Base-by-base conservation (phyloP, 1,140 invertebrate species). In the Drosophila subobscura region DNA sequence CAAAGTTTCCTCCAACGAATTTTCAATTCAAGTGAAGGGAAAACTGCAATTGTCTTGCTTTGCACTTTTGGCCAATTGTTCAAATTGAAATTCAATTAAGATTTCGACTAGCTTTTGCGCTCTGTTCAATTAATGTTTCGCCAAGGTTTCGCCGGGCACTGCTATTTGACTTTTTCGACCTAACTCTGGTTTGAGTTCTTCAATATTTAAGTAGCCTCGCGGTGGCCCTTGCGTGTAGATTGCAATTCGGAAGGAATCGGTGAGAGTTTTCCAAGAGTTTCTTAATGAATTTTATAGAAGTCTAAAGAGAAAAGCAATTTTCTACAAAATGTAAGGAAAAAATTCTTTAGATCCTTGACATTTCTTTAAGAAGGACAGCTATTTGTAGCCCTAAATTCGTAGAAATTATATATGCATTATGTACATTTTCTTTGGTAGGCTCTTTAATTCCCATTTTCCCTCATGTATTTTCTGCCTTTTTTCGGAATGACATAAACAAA, bases 11-110 rank as follows among this genome's bases (percentile, higher is more conserved):
- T 5, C 3, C 4, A 29, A 23, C 41, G 41, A 58, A 56, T 70
- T 83, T 61, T 10, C 55, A 81, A 77, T 81, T 60, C 70, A 77
- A 72, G 56, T 59, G 33, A 49, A 56, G 20, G 53, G 14, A 52
- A 16, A 41, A 37, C 33, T 53, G 60, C 33, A 8, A 46, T 47
- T 65, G 60, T 37, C 52, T 68, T 52, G 37, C 49, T 59, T 22
- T 53, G 47, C 14, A 60, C 52, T 78, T 57, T 70, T 67, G 55
- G 52, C 16, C 71, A 88, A 79, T 83, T 86, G 83, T 83, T 89
- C 47, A 41, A 79, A 86, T 76, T 79, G 83, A 77, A 88, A 83
- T 83, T 88, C 83, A 86, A 86, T 86, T 86, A 86, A 88, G 88
- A 79, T 70, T 88, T 67, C 55, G 45, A 44, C 56, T 49, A 42